Percentiles rank a stretch among this genome's conserved stretches.
These are phyloP conservation scores for Notarius lentiginosus DNA, from an alignment of 2,113 vertebrate genomes.

Conservation along the genomic window DNA sequence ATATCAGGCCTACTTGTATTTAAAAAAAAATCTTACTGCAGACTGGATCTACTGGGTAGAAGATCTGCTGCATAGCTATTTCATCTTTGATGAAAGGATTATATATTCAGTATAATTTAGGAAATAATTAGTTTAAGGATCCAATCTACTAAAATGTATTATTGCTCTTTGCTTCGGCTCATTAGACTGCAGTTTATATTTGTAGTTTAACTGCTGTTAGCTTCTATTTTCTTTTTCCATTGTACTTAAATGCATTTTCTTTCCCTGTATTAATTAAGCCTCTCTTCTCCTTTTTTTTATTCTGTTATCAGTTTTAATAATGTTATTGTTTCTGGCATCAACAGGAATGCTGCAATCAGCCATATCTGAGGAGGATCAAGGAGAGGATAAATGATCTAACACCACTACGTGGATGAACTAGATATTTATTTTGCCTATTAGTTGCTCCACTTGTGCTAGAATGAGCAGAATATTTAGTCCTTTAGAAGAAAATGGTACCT, in stretches of 20 bases:
- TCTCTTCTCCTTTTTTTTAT: neutral
- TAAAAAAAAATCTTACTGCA: neutral
- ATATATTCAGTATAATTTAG: slow-evolving; percentile 1
- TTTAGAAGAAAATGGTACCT: neutral
- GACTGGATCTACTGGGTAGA: neutral
- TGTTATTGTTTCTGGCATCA: slow-evolving; percentile 1
- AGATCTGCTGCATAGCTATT: neutral
- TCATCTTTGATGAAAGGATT: slow-evolving; percentile 6
- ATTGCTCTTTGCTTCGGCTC: slow-evolving; percentile 3
- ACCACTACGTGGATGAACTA: neutral
- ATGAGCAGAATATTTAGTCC: neutral
- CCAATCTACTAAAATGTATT: slow-evolving; percentile 8
- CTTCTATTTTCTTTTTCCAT: neutral
- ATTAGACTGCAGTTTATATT: neutral
- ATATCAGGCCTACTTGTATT: neutral
- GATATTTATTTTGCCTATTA: neutral
- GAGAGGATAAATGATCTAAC: neutral
- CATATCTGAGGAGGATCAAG: neutral
- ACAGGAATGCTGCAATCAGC: neutral
- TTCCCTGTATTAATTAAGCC: neutral
- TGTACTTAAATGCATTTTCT: neutral
- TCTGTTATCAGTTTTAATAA: neutral
- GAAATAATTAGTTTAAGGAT: neutral
- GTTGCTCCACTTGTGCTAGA: neutral
- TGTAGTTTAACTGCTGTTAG: neutral